Base-by-base conservation (phyloP, 2,113 vertebrate genomes). In the Catagonus wagneri region DNA sequence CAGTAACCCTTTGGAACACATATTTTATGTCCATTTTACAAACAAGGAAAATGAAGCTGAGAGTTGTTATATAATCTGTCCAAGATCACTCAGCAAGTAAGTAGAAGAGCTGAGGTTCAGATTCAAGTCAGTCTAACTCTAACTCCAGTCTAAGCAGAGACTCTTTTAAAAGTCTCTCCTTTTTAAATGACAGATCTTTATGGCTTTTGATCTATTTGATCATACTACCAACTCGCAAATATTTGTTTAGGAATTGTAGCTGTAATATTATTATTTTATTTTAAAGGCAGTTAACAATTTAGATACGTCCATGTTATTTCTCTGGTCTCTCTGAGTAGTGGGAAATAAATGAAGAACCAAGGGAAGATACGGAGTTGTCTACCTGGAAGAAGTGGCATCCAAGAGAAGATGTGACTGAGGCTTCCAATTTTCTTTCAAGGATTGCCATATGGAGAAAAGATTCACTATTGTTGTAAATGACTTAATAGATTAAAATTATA, bases 401-500 rank as follows among this genome's bases (percentile, higher is more conserved):
- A 63, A 65, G 6, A 68, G 27, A 93, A 58, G 22, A 78, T 50
- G 12, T 72, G 34, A 81, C 15, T 36, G 75, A 68, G 71, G 34
- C 54, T 90, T 91, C 65, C 56, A 85, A 7, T 27, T 44, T 60
- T 95, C 91, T 79, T 92, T 95, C 83, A 54, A 85, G 72, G 50
- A 23, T 65, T 19, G 6, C 90, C 97, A 89, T 94, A 94, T 93
- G 90, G 76, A 88, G 85, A 74, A 61, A 79, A 29, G 65, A 78
- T 93, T 88, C 66, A 58, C 63, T 89, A 92, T 95, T 75, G 60
- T 90, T 93, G 20, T 61, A 87, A 97, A 92, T 78, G 69, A 94
- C 76, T 96, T 93, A 76, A 52, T 91, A 93, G 89, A 86, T 96
- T 90, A 95, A 68, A 96, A 65, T 72, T 78, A 68, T 79, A 78